These are phyloP conservation scores for Celastrina argiolus DNA, from an alignment of 2,888 invertebrate species.

Conservation along the genomic window DNA sequence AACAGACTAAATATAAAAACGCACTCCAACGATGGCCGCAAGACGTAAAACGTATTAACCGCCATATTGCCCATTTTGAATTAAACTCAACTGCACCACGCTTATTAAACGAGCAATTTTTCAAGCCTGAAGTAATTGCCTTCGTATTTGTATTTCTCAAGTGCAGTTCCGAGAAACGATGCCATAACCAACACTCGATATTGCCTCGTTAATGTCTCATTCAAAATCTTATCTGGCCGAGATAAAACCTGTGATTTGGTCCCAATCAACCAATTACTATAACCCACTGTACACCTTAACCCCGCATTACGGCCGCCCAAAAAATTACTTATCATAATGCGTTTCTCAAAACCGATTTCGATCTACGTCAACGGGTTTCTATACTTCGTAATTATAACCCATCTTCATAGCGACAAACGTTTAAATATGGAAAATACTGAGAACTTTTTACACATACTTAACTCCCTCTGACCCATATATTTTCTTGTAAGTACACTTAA, in stretches of 20 bases:
- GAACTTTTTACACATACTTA: not conserved
- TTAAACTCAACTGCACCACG: not conserved
- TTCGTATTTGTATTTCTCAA: constrained; percentile 1
- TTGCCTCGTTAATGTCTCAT: constrained; percentile 18
- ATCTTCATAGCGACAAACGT: constrained; percentile 1
- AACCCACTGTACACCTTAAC: constrained; percentile 36
- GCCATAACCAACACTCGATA: constrained; percentile 14
- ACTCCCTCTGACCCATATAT: constrained; percentile 14
- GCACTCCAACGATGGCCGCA: not conserved
- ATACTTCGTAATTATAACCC: not conserved
- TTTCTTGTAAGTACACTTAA: constrained; percentile 20
- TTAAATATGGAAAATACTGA: not conserved
- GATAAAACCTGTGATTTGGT: constrained; percentile 37
- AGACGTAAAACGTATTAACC: not conserved
- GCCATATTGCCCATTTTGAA: not conserved
- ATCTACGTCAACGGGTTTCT: constrained; percentile 5
- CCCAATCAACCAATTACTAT: constrained; percentile 50
- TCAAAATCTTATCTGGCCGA: constrained; percentile 19
- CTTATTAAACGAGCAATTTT: constrained; percentile 1
- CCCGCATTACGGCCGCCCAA: constrained; percentile 26
- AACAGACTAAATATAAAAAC: no score
- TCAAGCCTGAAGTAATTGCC: not conserved
- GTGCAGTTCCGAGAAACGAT: not conserved
- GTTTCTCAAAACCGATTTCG: constrained; percentile 20
- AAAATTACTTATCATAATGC: constrained; percentile 22